Evolutionary conservation across 2,888 invertebrate genomes (phyloP), one percentile per base, ranked within the genome.

Genomic region (Eupithecia inturbata): DNA sequence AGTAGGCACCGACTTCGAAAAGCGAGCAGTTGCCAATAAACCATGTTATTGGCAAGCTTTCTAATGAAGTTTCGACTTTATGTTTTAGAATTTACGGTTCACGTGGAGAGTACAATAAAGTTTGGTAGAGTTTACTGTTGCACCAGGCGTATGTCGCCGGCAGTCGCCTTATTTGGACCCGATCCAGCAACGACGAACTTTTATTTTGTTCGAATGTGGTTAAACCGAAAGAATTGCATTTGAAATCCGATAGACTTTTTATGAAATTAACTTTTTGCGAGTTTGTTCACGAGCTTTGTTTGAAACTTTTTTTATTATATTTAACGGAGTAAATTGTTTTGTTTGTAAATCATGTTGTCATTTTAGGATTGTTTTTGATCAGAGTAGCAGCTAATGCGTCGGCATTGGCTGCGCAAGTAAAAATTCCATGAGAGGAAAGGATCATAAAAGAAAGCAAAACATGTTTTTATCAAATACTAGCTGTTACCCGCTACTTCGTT

Each of bases 91-190:
- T 75, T 81, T 87, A 83, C 81, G 83, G 82, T 77, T 77, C 79
- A 71, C 72, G 67, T 62, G 68, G 71, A 74, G 53, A 79, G 81
- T 83, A 82, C 80, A 77, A 78, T 82, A 80, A 81, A 83, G 72
- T 81, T 83, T 82, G 85, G 73, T 77, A 77, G 78, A 81, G 80
- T 84, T 84, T 84, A 84, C 81, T 85, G 88, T 87, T 85, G 84
- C 88, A 88, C 84, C 84, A 83, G 84, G 88, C 90, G 91, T 89
- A 91, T 92, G 92, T 91, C 89, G 90, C 87, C 90, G 88, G 89
- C 92, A 92, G 89, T 91, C 91, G 89, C 93, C 93, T 92, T 93
- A 93, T 94, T 94, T 94, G 94, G 94, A 92, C 83, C 85, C 84
- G 86, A 86, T 92, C 94, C 93, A 94, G 82, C 86, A 84, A 84